Base-by-base conservation (phyloP, 2,797 vertebrate genomes). In the Enteromius thamalakanensis region DNA sequence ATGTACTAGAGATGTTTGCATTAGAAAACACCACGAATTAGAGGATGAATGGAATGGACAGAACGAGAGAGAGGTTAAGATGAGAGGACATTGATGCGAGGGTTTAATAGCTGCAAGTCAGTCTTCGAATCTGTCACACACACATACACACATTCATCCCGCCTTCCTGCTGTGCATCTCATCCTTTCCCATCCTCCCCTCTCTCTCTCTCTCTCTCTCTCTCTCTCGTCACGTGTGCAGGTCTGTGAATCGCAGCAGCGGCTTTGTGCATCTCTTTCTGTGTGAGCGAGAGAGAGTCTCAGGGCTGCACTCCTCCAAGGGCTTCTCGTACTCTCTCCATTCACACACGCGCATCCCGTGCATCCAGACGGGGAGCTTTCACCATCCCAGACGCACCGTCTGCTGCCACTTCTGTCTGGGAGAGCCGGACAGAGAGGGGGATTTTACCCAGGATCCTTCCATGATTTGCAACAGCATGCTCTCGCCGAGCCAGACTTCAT, bases 191-290 rank as follows among this genome's bases (percentile, higher is more conserved):
- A 47, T 58, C 65, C 45, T 82, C 75, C 70, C 51, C 76, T 80
- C 68, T 71, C 55, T 23, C 51, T 53, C 51, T 19, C 49, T 53
- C 80, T 64, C 40, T 51, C 81, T 69, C 49, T 49, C 81, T 70
- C 81, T 68, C 69, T 53, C 70, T 0, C 3, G 75, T 89, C 87
- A 87, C 85, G 84, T 91, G 90, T 91, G 81, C 86, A 87, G 90
- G 90, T 90, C 87, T 88, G 65, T 80, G 90, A 90, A 87, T 14
- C 47, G 89, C 89, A 86, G 83, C 87, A 65, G 70, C 86, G 84
- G 71, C 45, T 64, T 87, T 90, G 92, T 89, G 81, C 85, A 4
- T 90, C 89, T 82, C 84, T 86, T 90, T 85, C 88, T 77, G 15
- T 87, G 84, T 91, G 91, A 90, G 85, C 78, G 40, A 34, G 86